Base-by-base conservation (phyloP, 1,140 invertebrate species). In the Drosophila tristis region DNA sequence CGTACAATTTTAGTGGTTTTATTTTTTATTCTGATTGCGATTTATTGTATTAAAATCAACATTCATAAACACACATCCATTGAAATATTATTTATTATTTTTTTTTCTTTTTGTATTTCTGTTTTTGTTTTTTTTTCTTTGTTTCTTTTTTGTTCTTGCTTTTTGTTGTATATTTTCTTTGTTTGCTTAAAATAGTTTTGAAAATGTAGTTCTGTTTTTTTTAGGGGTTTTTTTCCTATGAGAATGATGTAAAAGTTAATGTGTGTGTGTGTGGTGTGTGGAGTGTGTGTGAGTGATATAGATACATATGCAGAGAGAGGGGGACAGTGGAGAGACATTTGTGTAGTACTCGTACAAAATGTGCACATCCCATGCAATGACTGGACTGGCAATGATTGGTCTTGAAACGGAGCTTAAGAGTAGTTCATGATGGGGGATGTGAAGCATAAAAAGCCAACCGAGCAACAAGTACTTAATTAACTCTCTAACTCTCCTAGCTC, bases 41-140 rank as follows among this genome's bases (percentile, higher is more conserved):
- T 74, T 85, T 80, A 70, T 79, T 74, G 77, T 87, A 13, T 85
- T 89, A 80, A 82, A 87, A 87, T 79, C 77, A 87, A 89, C 79
- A 76, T 77, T 77, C 72, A 76, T 68, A 77, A 76, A 81, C 86
- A 87, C 85, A 86, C 75, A 68, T 87, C 72, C 80, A 80, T 77
- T 87, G 78, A 76, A 80, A 87, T 89, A 85, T 84, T 82, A 78
- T 85, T 85, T 78, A 61, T 65, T 75, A 47, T 70, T 59, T 20
- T 20, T 20, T 20, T 20, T 16, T 16, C 1, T 55, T 56, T 72
- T 78, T 64, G 65, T 75, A 44, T 70, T 59, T 49, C 60, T 48
- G 55, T 70, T 74, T 44, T 43, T 66, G 47, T 58, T 11, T 13
- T 39, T 81, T 81, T 86, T 43, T 20, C 16, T 42, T 4, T n/a